Evolutionary conservation across 2,888 invertebrate species (phyloP).

Genomic region (Galeopsomyia nigrocyanea): DNA sequence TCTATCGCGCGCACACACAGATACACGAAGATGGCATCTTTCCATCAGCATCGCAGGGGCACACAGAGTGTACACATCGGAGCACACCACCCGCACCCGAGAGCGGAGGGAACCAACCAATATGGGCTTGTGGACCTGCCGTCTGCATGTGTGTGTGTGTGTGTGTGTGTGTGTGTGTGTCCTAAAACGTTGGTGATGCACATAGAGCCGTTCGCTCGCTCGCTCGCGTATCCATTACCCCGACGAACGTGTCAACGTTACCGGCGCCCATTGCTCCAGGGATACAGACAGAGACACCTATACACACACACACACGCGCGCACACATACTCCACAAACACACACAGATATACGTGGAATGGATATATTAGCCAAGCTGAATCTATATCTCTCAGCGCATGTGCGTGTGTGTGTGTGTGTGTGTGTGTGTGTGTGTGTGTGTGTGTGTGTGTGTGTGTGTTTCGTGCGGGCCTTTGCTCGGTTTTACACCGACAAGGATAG

Average conservation of each 20-base stretch:
- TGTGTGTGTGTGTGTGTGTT: neutral
- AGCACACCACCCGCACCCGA: neutral
- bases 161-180: too few relatives aligned
- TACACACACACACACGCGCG: too few relatives aligned
- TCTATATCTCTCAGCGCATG: neutral
- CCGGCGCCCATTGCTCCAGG: conserved; percentile 24
- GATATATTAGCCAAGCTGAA: conserved; percentile 16
- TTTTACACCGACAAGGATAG: neutral
- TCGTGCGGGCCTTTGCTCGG: neutral
- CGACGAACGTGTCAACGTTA: conserved; percentile 34
- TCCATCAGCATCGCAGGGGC: too few relatives aligned
- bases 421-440: neutral
- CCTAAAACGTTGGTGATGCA: neutral
- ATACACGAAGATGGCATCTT: too few relatives aligned
- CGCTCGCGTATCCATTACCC: conserved; percentile 30
- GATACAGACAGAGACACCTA: neutral
- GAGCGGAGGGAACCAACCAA: neutral
- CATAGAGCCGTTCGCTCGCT: conserved; percentile 7
- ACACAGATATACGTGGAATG: conserved; percentile 17
- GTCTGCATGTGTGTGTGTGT: too few relatives aligned
- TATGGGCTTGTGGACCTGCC: neutral
- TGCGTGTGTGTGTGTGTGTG: neutral
- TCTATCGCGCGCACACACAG: too few relatives aligned
- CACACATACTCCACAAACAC: too few relatives aligned
- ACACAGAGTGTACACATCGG: too few relatives aligned